Conservation (phyloP, 2,113 vertebrate species). For the Forbesichthys papilliferus region DNA sequence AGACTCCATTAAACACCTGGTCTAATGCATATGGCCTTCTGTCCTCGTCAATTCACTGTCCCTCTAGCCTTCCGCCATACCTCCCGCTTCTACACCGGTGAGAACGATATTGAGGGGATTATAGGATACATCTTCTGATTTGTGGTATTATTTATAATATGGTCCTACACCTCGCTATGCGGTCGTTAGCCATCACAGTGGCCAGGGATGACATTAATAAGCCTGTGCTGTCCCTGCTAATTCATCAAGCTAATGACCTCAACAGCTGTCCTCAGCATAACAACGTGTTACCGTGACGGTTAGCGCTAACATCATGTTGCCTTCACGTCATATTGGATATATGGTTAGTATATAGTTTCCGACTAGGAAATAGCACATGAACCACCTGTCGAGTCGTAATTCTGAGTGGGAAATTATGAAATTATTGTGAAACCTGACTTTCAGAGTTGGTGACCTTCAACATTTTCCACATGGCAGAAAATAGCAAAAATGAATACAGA, state of each 20-base stretch:
- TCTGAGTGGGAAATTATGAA: too few species aligned
- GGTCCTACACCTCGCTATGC: not conserved
- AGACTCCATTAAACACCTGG: constrained; percentile 67
- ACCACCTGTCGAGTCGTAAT: too few species aligned
- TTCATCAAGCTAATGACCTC: constrained; percentile 41
- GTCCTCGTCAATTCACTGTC: constrained; percentile 7
- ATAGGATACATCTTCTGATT: too few species aligned
- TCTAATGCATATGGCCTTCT: constrained; percentile 37
- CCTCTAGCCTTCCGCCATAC: not conserved
- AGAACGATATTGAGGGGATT: too few species aligned
- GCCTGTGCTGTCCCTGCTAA: constrained; percentile 35
- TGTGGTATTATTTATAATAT: too few species aligned
- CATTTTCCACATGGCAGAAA: not conserved
- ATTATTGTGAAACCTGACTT: too few species aligned
- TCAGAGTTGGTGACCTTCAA: not conserved
- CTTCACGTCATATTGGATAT: not conserved
- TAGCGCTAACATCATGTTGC: constrained; percentile 19
- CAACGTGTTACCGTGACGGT: constrained; percentile 25
- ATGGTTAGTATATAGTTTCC: too few species aligned
- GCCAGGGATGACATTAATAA: constrained; percentile 14
- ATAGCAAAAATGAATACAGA: too few species aligned
- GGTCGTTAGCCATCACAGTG: not conserved
- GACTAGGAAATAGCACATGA: too few species aligned
- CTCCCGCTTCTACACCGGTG: not conserved
- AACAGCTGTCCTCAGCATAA: constrained; percentile 25